A percentile compares a stretch with the other conserved stretches of the same genome.
Evolutionary conservation across 2,113 vertebrate genomes (phyloP).

Genomic region (Apodemus speciosus): DNA sequence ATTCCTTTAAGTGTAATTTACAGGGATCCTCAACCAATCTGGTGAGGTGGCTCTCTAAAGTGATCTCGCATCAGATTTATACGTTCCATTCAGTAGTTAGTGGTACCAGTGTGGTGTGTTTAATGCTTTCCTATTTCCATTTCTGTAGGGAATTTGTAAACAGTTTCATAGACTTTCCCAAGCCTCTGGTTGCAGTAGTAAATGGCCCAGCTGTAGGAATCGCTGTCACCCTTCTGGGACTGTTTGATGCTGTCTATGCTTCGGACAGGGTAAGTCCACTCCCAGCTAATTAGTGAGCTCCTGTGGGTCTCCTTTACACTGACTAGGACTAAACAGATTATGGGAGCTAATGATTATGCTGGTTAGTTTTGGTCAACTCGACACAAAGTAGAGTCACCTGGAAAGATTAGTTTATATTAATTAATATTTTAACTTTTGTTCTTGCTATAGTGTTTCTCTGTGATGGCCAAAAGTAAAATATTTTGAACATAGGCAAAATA

Average conservation of each 20-base stretch:
- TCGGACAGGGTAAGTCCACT: conserved; percentile 85
- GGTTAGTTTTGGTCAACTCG: not conserved
- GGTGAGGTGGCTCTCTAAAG: too few species aligned
- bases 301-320: not conserved
- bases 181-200: conserved; percentile 89
- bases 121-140: conserved; percentile 21
- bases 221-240: conserved; percentile 86
- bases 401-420: not conserved
- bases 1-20: too few species aligned
- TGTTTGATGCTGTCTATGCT: conserved; percentile 90
- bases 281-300: not conserved
- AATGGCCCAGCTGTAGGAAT: conserved; percentile 92
- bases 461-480: conserved; percentile 17
- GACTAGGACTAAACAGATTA: not conserved
- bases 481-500: conserved; percentile 13
- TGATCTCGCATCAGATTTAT: too few species aligned
- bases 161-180: conserved; percentile 91
- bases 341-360: not conserved
- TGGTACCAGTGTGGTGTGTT: not conserved
- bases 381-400: not conserved
- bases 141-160: conserved; percentile 85
- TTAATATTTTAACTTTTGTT: not conserved
- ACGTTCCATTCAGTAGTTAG: not conserved
- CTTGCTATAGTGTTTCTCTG: not conserved
- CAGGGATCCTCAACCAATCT: too few species aligned